phyloP scores from a whole-genome alignment of 2,113 vertebrate species.

The Chlamydotis undulata region DNA sequence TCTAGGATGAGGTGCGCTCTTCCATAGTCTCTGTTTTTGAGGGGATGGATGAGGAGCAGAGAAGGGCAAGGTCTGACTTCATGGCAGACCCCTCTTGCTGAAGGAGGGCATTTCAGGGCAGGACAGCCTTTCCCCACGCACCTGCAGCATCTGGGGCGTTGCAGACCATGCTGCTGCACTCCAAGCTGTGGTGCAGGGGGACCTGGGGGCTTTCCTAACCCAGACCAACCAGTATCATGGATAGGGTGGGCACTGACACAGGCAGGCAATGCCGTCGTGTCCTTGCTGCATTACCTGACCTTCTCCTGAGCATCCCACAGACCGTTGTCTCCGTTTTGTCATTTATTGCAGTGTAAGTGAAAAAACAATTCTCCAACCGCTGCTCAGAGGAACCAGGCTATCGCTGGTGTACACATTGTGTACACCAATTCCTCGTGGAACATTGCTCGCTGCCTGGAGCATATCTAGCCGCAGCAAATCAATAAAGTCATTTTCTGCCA shows the following conservation, averaged over 20 bases:
- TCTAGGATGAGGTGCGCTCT: rapidly evolving
- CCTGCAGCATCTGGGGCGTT: neutral
- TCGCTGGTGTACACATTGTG: rapidly evolving
- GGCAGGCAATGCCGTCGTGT: neutral
- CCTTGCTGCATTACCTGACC: neutral
- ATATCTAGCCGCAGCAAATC: neutral
- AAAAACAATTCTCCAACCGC: rapidly evolving
- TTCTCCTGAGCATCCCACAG: neutral
- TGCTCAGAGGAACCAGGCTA: neutral
- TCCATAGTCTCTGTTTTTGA: neutral
- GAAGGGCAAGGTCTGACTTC: neutral
- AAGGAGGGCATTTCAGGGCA: rapidly evolving
- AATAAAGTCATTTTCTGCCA: neutral
- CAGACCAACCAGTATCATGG: neutral
- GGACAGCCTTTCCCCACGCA: neutral
- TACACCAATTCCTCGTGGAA: neutral
- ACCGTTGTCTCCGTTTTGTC: neutral
- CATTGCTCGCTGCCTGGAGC: rapidly evolving
- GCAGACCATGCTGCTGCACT: neutral
- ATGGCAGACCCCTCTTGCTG: neutral
- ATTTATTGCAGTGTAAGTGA: neutral
- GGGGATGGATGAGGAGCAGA: neutral
- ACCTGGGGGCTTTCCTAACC: neutral
- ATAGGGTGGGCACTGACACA: rapidly evolving
- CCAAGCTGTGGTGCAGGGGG: neutral